Base-by-base conservation (phyloP, 2,888 invertebrate species). In the Griposia aprilina region DNA sequence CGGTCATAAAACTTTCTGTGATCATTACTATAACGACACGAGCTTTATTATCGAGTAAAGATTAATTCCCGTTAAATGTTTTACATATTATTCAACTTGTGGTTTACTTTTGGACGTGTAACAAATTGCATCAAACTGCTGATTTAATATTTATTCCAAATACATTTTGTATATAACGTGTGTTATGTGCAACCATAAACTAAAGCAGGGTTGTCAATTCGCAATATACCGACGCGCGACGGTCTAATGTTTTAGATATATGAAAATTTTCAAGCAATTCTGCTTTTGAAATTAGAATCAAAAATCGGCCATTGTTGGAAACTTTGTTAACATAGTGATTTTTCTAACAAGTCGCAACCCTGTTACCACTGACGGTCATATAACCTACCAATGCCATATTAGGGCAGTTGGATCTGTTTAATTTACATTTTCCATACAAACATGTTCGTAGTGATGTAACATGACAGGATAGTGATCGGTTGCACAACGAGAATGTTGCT, bases 81-180 rank as follows among this genome's bases (percentile, higher is more conserved):
- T 80, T 74, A 84, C 71, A 76, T 71, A 36, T 74, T 78, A 80
- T 75, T 80, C 59, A 55, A 76, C 13, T 36, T 23, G 11, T 66
- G 74, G 73, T 65, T 80, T 81, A 87, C 76, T 74, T 82, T 78
- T 71, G 74, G 41, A 78, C 73, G 30, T 83, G 50, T 68, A 66
- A 80, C 78, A 79, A 82, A 81, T 82, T 81, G 68, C 75, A 83
- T 81, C 20, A 26, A 75, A 78, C 59, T 76, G 60, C 26, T 81
- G 73, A 77, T 82, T 77, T 77, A 70, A 76, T 82, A 66, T 81
- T 83, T 77, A 89, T 83, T 72, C 50, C 68, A 73, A 83, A 90
- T 82, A 92, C 41, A 77, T 78, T 91, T 89, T 87, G 86, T 92
- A 91, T 91, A 92, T 92, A 91, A 87, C 89, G 59, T 68, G 85